These are phyloP conservation scores for Clarias platycephalus DNA, from an alignment of 2,797 vertebrate species.

Conservation along the genomic window DNA sequence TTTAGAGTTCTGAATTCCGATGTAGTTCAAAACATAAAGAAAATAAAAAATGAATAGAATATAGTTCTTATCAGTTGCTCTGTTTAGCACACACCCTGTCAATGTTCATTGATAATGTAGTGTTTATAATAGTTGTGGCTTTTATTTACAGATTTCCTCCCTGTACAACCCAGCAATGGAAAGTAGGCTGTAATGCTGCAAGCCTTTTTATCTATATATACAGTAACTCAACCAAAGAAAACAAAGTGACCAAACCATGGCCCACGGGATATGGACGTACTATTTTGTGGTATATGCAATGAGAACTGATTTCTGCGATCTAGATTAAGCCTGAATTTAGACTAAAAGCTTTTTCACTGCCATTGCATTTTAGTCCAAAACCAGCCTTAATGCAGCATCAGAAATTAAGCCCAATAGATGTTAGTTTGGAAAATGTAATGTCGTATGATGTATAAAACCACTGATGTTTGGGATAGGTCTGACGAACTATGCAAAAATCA, in stretches of 20 bases:
- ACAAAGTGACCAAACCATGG: constrained; percentile 49
- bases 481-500: constrained; percentile 16
- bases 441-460: constrained; percentile 38
- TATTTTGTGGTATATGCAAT: constrained; percentile 46
- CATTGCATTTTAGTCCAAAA: constrained; percentile 2
- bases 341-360: neutral
- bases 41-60: neutral
- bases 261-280: constrained; percentile 36
- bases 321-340: constrained; percentile 18
- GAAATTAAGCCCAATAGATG: constrained; percentile 39
- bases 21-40: neutral
- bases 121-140: constrained; percentile 20
- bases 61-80: constrained; percentile 34
- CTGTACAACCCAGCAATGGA: constrained; percentile 45
- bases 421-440: constrained; percentile 39
- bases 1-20: neutral
- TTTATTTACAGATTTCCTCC: constrained; percentile 52
- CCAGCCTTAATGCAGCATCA: constrained; percentile 21
- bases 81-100: neutral
- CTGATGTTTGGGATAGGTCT: constrained; percentile 41
- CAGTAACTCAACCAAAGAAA: constrained; percentile 57
- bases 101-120: constrained; percentile 11
- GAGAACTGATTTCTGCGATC: neutral
- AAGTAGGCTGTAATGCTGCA: constrained; percentile 44
- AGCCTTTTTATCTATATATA: constrained; percentile 34